These are phyloP conservation scores for Theonella swinhoei DNA, from an alignment of 37 sponge, comb jelly and placozoan species.

Conservation along the genomic window DNA sequence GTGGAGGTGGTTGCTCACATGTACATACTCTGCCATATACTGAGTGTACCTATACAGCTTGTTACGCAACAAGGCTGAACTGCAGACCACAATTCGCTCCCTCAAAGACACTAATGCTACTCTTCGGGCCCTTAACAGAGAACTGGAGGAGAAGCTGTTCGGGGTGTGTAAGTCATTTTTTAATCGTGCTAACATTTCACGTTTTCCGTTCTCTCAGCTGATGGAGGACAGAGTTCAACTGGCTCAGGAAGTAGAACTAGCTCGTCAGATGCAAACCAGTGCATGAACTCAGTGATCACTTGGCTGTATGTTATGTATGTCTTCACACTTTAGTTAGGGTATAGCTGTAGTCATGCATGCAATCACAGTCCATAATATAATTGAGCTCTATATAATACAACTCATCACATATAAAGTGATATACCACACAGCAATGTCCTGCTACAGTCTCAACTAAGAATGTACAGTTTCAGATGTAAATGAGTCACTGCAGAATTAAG, in stretches of 20 bases:
- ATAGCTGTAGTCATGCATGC: too few species aligned
- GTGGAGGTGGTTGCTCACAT: neutral
- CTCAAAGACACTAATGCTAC: conserved; percentile 52
- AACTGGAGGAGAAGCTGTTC: conserved; percentile 45
- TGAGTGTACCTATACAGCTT: neutral
- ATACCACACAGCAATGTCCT: too few species aligned
- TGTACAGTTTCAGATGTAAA: too few species aligned
- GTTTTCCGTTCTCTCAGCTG: conserved; percentile 17
- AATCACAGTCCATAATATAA: too few species aligned
- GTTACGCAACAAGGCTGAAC: conserved; percentile 16
- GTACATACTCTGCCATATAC: neutral
- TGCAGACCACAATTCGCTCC: conserved; percentile 49
- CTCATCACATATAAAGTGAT: too few species aligned
- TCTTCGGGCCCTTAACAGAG: conserved; percentile 44
- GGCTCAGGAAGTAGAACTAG: conserved; percentile 14
- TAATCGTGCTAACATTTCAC: neutral
- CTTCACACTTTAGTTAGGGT: too few species aligned
- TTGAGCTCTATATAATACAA: too few species aligned
- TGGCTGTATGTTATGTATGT: too few species aligned
- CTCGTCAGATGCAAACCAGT: neutral
- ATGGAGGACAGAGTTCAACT: conserved; percentile 42
- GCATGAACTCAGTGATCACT: too few species aligned
- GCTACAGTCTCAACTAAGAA: too few species aligned
- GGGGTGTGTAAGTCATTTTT: conserved; percentile 37
- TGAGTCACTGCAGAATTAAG: too few species aligned